Evolutionary conservation across 1,140 invertebrate species (phyloP).

Genomic region (Dufourea novaeangliae): DNA sequence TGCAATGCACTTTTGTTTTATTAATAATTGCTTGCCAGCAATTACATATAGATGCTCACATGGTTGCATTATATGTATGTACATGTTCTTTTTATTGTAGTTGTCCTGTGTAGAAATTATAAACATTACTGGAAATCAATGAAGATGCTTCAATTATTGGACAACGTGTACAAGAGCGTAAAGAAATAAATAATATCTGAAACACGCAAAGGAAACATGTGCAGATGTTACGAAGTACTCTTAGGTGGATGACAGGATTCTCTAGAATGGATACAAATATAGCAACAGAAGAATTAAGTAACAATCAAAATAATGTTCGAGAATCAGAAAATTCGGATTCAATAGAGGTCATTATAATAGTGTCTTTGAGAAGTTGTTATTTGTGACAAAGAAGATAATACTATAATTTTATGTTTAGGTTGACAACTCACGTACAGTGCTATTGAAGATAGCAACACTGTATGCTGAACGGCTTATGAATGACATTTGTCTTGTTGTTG

Average conservation of each 20-base stretch:
- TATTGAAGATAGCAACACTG: constrained; percentile 90
- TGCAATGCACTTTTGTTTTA: too few species aligned
- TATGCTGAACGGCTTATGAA: constrained; percentile 93
- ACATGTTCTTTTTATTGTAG: not conserved
- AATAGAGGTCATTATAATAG: constrained; percentile 57
- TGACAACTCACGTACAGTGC: constrained; percentile 90
- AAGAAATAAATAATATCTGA: not conserved
- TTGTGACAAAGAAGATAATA: not conserved
- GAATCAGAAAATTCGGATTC: constrained; percentile 58
- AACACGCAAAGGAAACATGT: constrained; percentile 61
- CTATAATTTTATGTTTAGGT: constrained; percentile 80
- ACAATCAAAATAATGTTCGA: constrained; percentile 15
- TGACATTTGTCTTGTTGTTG: constrained; percentile 92
- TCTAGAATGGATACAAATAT: constrained; percentile 56
- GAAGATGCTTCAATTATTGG: not conserved
- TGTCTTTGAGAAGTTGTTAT: not conserved
- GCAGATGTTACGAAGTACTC: constrained; percentile 64
- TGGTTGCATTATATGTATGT: not conserved
- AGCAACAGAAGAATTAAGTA: constrained; percentile 12
- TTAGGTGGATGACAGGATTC: constrained; percentile 68
- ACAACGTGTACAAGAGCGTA: not conserved
- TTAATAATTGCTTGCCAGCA: too few species aligned
- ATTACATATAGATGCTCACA: not conserved
- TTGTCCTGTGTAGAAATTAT: not conserved
- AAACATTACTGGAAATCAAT: not conserved